Evolutionary conservation across 2,888 invertebrate genomes (phyloP).

Genomic region (Herminia tarsipennalis): DNA sequence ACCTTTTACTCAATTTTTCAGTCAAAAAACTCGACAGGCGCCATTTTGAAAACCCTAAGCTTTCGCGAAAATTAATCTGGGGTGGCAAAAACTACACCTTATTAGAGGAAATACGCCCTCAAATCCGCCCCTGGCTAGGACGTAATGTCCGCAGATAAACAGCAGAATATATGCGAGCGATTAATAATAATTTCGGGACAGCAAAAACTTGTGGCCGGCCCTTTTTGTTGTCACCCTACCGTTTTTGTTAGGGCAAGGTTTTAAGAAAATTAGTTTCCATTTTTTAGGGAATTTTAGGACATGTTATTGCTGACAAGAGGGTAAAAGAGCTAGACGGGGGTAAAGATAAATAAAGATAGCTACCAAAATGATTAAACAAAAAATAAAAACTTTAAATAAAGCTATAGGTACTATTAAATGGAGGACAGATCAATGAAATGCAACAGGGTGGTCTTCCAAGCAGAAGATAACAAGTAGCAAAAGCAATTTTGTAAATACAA

Average conservation of each 20-base stretch:
- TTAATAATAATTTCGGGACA: constrained; percentile 79
- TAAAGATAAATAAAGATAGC: no score
- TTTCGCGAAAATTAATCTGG: constrained; percentile 64
- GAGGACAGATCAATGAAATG: no score
- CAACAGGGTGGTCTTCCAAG: no score
- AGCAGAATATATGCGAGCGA: constrained; percentile 74
- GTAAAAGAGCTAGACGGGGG: no score
- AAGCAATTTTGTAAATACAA: no score
- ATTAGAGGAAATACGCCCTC: constrained; percentile 58
- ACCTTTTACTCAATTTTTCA: constrained; percentile 38
- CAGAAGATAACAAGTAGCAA: no score
- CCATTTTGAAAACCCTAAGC: constrained; percentile 52
- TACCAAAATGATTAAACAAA: no score
- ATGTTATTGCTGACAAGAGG: no score
- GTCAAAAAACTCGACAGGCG: constrained; percentile 47
- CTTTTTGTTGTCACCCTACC: constrained; percentile 58
- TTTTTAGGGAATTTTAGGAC: constrained; percentile 12
- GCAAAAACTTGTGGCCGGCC: constrained; percentile 64
- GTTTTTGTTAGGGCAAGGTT: constrained; percentile 51
- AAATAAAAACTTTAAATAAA: no score
- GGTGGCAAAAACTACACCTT: constrained; percentile 75
- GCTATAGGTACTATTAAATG: no score
- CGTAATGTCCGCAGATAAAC: constrained; percentile 75
- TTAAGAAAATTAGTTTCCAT: constrained; percentile 68
- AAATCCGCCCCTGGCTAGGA: constrained; percentile 60